A percentile compares a stretch with the other conserved stretches of the same genome.
Evolutionary conservation across 2,113 vertebrate species (phyloP).

Genomic region (Callaeas wilsoni): DNA sequence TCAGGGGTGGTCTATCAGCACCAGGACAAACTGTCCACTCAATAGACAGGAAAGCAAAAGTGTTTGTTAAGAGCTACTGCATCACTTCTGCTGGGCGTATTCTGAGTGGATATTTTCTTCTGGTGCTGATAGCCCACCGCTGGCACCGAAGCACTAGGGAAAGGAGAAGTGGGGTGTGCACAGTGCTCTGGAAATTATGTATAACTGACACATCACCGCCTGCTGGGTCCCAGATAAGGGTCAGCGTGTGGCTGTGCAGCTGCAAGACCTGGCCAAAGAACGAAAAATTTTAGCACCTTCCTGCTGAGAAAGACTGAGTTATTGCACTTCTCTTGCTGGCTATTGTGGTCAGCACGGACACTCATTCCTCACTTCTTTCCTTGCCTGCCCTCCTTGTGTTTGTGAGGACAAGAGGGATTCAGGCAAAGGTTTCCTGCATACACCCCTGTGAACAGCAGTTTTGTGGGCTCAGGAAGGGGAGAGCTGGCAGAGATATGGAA

Average conservation of each 20-base stretch:
- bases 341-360: background rate
- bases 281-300: background rate
- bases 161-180: background rate
- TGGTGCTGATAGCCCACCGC: background rate
- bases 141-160: fast-evolving
- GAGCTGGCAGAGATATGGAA: background rate
- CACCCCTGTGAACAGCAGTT: background rate
- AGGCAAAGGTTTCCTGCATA: background rate
- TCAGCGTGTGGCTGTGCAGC: background rate
- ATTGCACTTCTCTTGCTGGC: background rate
- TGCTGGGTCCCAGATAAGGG: background rate
- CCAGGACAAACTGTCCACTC: background rate
- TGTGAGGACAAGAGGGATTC: background rate
- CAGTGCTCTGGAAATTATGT: background rate
- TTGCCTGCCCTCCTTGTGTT: fast-evolving
- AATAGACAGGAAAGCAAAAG: background rate
- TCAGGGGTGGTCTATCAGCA: background rate
- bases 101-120: background rate
- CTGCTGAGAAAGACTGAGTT: background rate
- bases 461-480: background rate
- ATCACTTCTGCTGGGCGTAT: background rate
- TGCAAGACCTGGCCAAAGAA: background rate
- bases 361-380: background rate
- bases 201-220: background rate
- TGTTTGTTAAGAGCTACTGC: background rate